Base-by-base conservation (phyloP, 2,888 invertebrate species). In the Lepidocyrtinus sp. region DNA sequence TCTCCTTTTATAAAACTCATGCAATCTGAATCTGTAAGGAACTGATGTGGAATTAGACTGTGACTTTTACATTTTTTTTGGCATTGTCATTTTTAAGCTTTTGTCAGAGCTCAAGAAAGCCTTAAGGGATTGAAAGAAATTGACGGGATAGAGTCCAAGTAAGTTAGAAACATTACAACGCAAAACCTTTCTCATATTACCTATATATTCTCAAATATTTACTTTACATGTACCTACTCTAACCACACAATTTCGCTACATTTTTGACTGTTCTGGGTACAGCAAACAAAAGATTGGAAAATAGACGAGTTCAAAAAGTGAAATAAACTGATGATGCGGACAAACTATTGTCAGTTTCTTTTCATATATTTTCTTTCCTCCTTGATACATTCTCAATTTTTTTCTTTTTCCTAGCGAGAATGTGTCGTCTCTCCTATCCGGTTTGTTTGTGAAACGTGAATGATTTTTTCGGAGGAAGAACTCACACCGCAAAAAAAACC, bases 261-360 rank as follows among this genome's bases (percentile, higher is more conserved):
- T 50, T 69, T 79, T 45, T 65, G 50, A 73, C 50, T 59, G 26
- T 63, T 77, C 22, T 17, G 21, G 1, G 65, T 46, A 70, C 64
- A 69, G 74, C 27, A 62, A 73, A 65, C 69, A 65, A 27, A 62
- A 71, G 72, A 64, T 55, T 45, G 24, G 63, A 62, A 65, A 74
- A 62, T 62, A 71, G 70, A 71, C 55, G 70, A 59, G 59, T 62
- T 45, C 71, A 62, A 67, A 76, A 67, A 70, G 75, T 76, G 70
- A 27, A 72, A 68, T 67, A 63, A 74, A 61, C 74, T 67, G 74
- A 67, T 74, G 74, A 74, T 74, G 74, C 46, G 55, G 26, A 27
- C 64, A 74, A 59, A 74, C 65, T 61, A 74, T 74, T 74, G 74
- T 74, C 74, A 59, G 59, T 21, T 59, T n/a, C 59, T n/a, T 59